phyloP scores from a whole-genome alignment of 2,797 vertebrate species.

The Brotula barbata region DNA sequence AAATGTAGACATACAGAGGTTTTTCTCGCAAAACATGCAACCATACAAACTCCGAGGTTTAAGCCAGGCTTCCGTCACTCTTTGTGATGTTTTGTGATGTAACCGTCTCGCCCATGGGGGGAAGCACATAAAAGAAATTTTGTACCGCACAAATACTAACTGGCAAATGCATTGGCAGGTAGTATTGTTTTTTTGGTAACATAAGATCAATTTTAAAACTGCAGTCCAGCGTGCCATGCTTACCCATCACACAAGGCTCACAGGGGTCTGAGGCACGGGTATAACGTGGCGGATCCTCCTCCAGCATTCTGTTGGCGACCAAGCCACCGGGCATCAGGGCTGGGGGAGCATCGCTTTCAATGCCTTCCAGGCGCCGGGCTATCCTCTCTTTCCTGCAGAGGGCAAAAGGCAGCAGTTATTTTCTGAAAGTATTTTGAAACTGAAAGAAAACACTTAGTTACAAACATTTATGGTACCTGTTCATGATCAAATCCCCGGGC shows the following conservation, averaged over 20 bases:
- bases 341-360: slow-evolving; percentile 87
- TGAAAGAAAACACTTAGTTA: too few relatives aligned
- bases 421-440: neutral
- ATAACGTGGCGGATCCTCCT: slow-evolving; percentile 93
- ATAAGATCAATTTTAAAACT: neutral
- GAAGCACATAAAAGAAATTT: too few relatives aligned
- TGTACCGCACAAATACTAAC: too few relatives aligned
- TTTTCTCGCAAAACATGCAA: too few relatives aligned
- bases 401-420: slow-evolving; percentile 1
- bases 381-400: slow-evolving; percentile 91
- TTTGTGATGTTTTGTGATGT: too few relatives aligned
- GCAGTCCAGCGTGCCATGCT: slow-evolving; percentile 40
- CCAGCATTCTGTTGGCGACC: slow-evolving; percentile 90
- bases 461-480: slow-evolving; percentile 81
- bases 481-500: slow-evolving; percentile 86
- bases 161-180: too few relatives aligned
- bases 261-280: slow-evolving; percentile 91
- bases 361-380: slow-evolving; percentile 92
- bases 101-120: too few relatives aligned
- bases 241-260: slow-evolving; percentile 87
- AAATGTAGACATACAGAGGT: too few relatives aligned
- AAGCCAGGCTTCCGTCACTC: too few relatives aligned
- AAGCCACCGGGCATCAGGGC: slow-evolving; percentile 86
- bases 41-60: too few relatives aligned
- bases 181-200: too few relatives aligned